These are phyloP conservation scores for Lycocorax pyrrhopterus DNA, from an alignment of 2,113 vertebrate genomes.

Conservation along the genomic window DNA sequence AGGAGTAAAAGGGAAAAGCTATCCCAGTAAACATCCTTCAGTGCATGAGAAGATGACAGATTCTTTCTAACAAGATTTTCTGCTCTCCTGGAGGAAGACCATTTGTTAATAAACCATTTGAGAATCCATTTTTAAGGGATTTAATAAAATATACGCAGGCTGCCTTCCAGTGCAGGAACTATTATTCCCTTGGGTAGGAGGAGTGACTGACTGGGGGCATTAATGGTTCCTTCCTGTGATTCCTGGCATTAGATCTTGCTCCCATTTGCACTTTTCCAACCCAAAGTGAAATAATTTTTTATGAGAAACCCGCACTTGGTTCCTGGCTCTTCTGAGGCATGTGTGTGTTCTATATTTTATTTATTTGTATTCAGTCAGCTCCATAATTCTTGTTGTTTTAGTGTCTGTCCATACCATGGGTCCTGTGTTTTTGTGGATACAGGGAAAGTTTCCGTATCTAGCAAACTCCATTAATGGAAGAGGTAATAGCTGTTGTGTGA, in stretches of 20 bases:
- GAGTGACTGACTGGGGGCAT: conserved; percentile 43
- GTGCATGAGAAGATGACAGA: conserved; percentile 34
- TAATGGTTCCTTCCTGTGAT: conserved; percentile 47
- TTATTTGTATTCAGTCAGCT: conserved; percentile 50
- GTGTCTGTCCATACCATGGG: not conserved
- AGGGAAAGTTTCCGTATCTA: not conserved
- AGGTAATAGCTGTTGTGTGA: not conserved
- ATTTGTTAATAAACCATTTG: conserved; percentile 60
- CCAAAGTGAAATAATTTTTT: conserved; percentile 47
- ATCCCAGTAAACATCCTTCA: conserved; percentile 9
- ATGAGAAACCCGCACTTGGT: conserved; percentile 21
- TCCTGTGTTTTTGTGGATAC: not conserved
- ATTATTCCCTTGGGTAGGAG: conserved; percentile 60
- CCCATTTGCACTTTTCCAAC: conserved; percentile 54
- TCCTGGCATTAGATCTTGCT: conserved; percentile 42
- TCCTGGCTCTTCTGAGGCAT: not conserved
- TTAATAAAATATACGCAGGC: conserved; percentile 65
- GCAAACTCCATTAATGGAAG: not conserved
- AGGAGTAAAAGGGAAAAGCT: not conserved
- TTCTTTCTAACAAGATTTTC: conserved; percentile 55
- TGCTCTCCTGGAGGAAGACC: conserved; percentile 47
- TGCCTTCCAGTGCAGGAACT: conserved; percentile 44
- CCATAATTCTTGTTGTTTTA: not conserved
- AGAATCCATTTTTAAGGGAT: conserved; percentile 62
- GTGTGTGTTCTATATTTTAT: conserved; percentile 57